Evolutionary conservation across 2,888 invertebrate genomes (phyloP).

Genomic region (Stenotaenia linearis): DNA sequence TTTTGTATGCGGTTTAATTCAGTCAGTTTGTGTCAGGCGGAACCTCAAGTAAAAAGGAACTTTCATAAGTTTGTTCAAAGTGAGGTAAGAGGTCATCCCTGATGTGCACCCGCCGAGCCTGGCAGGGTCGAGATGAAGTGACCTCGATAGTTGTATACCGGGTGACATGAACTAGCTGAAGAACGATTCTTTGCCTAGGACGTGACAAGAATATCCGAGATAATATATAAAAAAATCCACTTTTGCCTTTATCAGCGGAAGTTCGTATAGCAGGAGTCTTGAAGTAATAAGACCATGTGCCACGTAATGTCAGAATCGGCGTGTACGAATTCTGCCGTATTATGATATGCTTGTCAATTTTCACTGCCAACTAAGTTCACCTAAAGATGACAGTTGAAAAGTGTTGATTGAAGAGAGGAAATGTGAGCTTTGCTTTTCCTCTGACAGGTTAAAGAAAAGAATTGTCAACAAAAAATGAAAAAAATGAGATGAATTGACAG

Average conservation of each 20-base stretch:
- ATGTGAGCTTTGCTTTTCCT: neutral
- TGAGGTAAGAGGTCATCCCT: neutral
- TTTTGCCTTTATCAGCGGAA: constrained; percentile 12
- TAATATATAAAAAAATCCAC: neutral
- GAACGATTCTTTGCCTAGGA: neutral
- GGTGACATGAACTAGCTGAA: neutral
- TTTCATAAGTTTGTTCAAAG: neutral
- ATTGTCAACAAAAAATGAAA: neutral
- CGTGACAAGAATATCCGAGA: constrained; percentile 9
- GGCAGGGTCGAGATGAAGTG: neutral
- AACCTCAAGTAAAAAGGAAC: neutral
- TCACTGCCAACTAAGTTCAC: neutral
- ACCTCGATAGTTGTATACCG: neutral
- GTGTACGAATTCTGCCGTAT: neutral
- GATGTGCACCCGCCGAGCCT: neutral
- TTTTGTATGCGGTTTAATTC: neutral
- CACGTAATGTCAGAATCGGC: neutral
- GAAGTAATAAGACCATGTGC: neutral
- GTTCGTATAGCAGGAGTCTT: constrained; percentile 1
- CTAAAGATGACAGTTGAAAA: neutral
- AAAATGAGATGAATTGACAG: neutral
- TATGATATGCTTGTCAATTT: neutral
- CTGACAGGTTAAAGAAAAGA: neutral
- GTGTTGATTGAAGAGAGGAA: neutral
- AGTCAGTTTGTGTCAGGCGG: neutral